Conservation (phyloP, 2,888 invertebrate genomes). For the Cheilosia soror region DNA sequence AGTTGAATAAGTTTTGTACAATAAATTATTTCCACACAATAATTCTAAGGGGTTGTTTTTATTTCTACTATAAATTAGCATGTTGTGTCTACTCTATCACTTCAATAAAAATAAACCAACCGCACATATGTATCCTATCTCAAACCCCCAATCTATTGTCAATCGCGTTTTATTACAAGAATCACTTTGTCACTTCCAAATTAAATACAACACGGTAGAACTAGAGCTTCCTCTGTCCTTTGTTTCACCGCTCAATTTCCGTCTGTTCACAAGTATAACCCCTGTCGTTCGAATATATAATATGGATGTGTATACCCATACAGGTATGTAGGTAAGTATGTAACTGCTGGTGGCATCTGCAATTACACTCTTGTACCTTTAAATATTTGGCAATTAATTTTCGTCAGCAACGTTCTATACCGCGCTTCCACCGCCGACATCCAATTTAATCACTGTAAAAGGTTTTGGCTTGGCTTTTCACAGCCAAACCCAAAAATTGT, state of each 20-base stretch:
- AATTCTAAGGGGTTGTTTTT: too few species aligned
- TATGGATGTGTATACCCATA: not conserved
- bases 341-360: slow-evolving; percentile 57
- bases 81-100: not conserved
- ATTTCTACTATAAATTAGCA: not conserved
- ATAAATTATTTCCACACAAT: too few species aligned
- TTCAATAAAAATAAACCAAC: not conserved
- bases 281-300: not conserved
- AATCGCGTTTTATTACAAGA: not conserved
- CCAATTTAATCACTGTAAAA: slow-evolving; percentile 75
- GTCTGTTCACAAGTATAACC: slow-evolving; percentile 12
- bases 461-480: slow-evolving; percentile 66
- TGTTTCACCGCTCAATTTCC: slow-evolving; percentile 27
- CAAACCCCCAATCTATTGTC: not conserved
- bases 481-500: slow-evolving; percentile 57
- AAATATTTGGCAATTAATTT: slow-evolving; percentile 74
- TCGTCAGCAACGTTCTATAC: slow-evolving; percentile 47
- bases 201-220: slow-evolving; percentile 11
- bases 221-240: not conserved
- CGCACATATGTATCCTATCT: not conserved
- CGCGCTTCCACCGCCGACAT: slow-evolving; percentile 39
- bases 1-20: too few species aligned
- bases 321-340: too few species aligned
- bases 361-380: slow-evolving; percentile 72
- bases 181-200: slow-evolving; percentile 22